These are phyloP conservation scores for Hydraecia micacea DNA, from an alignment of 2,888 invertebrate genomes.

Conservation along the genomic window DNA sequence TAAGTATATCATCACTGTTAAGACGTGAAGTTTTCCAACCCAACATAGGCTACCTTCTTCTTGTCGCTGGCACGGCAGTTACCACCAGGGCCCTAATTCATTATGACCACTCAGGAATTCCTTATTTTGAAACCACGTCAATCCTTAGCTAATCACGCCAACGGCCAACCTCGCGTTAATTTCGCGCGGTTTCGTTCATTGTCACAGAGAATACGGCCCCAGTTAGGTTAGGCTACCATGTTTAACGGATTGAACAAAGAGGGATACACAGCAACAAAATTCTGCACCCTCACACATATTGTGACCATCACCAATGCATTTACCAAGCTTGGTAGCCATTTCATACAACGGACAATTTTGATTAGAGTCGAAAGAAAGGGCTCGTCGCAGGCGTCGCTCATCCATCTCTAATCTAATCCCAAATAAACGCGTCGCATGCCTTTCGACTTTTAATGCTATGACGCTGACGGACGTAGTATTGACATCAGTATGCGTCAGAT, in stretches of 20 bases:
- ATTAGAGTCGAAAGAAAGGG: background rate
- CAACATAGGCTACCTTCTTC: background rate
- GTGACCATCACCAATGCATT: background rate
- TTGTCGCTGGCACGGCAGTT: background rate
- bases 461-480: conserved; percentile 45
- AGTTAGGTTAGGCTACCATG: background rate
- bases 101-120: background rate
- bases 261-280: background rate
- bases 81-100: background rate
- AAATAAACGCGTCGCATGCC: background rate
- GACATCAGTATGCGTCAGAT: conserved; percentile 28
- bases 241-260: background rate
- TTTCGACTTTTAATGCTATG: conserved; percentile 12
- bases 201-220: background rate
- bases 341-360: background rate
- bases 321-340: background rate
- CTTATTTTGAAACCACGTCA: background rate
- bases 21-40: background rate
- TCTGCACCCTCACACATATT: background rate
- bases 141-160: too few species aligned
- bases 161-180: too few species aligned
- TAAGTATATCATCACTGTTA: background rate
- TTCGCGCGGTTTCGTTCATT: background rate
- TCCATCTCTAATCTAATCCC: conserved; percentile 13
- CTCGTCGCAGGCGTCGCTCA: too few species aligned